Evolutionary conservation across 2,888 invertebrate genomes (phyloP), one percentile per base, ranked within the genome.

Genomic region (Trilocha varians): DNA sequence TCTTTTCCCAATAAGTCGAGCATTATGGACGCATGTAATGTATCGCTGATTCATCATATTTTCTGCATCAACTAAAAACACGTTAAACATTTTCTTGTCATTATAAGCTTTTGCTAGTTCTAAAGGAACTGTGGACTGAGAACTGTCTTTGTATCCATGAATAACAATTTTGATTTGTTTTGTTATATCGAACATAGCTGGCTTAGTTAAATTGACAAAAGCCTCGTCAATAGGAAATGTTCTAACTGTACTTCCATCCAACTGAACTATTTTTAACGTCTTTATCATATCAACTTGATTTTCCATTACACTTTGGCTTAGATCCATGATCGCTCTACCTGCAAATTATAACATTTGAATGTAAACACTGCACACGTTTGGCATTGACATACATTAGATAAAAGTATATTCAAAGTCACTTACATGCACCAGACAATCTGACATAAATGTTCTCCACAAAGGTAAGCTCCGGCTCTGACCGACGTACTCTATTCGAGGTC

Each of bases 1-100:
- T 54, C 88, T 83, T 52, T 87, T 85, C 1, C 87, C 88, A 15
- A 87, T 78, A 1, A 85, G 66, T 15, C 84, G 77, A 32, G 78
- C 70, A 48, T 85, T 80, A 49, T 78, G 75, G 5, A 78, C 86
- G 5, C 86, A 78, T 43, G 73, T 57, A 47, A 83, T 71, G 44
- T 87, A 87, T 55, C 79, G 69, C 50, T 80, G 69, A 50, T 72
- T 75, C 47, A 82, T 66, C 65, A 84, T 66, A 54, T 78, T 72
- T 50, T 84, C 85, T 0, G 84, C 79, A 49, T 87, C 87, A 9
- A 87, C 65, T 33, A 85, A 52, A 16, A 87, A 53, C 3, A 87
- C 83, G 50, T 87, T 87, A 50, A 85, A 86, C 62, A 79, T 74
- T 47, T 75, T 67, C 57, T 83, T 85, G 40, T 76, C 71, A 41